Evolutionary conservation across 23 tunicate genomes (phyloP).

Genomic region (Aplidium turbinatum): DNA sequence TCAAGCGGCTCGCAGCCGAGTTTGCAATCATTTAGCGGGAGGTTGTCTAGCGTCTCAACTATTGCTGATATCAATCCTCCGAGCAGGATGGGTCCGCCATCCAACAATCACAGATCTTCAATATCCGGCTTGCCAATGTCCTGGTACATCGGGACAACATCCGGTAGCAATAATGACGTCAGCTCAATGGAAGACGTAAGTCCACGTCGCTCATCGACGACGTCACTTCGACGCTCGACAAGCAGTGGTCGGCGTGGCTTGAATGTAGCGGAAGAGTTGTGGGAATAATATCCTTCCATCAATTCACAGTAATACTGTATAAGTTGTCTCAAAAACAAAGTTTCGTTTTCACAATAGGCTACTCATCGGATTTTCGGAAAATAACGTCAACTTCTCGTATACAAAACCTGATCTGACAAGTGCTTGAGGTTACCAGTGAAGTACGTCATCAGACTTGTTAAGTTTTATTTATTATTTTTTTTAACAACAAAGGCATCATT

Average conservation of each 20-base stretch:
- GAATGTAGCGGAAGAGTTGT: neutral
- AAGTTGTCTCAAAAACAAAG: too few relatives aligned
- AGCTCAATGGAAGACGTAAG: neutral
- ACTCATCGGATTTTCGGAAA: too few relatives aligned
- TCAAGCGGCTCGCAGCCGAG: neutral
- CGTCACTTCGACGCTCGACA: neutral
- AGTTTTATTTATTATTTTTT: too few relatives aligned
- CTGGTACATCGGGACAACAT: slow-evolving; percentile 10
- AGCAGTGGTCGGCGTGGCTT: neutral
- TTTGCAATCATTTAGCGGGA: neutral
- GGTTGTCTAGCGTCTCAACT: neutral
- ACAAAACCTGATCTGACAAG: too few relatives aligned
- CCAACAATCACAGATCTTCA: slow-evolving; percentile 10
- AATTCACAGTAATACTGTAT: too few relatives aligned
- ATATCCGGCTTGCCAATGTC: slow-evolving; percentile 27
- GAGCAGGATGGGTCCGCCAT: neutral
- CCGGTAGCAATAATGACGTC: neutral
- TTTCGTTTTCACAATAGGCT: too few relatives aligned
- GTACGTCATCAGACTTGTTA: too few relatives aligned
- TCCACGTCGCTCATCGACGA: neutral
- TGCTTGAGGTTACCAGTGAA: too few relatives aligned
- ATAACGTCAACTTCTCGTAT: too few relatives aligned
- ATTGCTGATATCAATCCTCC: neutral
- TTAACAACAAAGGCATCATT: too few relatives aligned
- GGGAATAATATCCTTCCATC: neutral